Evolutionary conservation across 2,113 vertebrate genomes (phyloP).

Genomic region (Mobula birostris): DNA sequence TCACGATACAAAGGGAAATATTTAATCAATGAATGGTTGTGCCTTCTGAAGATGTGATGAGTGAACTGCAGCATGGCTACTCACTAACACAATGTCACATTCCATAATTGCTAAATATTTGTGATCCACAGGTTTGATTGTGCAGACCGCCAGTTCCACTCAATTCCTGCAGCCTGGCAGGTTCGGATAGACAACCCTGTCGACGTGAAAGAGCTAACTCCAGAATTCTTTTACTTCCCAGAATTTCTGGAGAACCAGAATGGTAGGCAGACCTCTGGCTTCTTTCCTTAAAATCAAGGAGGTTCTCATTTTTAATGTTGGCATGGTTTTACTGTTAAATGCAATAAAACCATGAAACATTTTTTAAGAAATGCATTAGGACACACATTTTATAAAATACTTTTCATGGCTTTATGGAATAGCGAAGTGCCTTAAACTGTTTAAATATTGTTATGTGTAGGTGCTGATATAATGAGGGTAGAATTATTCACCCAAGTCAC

Average conservation of each 20-base stretch:
- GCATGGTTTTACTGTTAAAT: neutral
- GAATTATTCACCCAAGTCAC: neutral
- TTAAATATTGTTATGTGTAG: too few relatives aligned
- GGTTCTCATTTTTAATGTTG: neutral
- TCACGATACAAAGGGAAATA: neutral
- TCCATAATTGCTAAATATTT: neutral
- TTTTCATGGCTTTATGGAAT: neutral
- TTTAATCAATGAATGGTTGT: neutral
- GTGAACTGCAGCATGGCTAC: neutral
- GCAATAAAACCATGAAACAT: neutral
- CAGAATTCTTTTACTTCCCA: constrained; percentile 93
- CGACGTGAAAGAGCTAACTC: constrained; percentile 94
- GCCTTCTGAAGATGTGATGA: neutral
- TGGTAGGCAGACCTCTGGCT: constrained; percentile 49
- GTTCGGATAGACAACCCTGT: constrained; percentile 91
- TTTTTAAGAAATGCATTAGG: neutral
- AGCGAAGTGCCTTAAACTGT: neutral
- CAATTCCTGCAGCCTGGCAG: constrained; percentile 88
- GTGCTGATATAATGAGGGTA: neutral
- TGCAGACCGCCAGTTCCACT: constrained; percentile 92
- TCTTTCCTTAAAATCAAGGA: too few relatives aligned
- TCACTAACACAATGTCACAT: neutral
- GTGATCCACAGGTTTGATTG: constrained; percentile 78
- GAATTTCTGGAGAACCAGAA: constrained; percentile 95
- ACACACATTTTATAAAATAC: neutral